Conservation (phyloP, 2,888 invertebrate species). For the Cephus spinipes region DNA sequence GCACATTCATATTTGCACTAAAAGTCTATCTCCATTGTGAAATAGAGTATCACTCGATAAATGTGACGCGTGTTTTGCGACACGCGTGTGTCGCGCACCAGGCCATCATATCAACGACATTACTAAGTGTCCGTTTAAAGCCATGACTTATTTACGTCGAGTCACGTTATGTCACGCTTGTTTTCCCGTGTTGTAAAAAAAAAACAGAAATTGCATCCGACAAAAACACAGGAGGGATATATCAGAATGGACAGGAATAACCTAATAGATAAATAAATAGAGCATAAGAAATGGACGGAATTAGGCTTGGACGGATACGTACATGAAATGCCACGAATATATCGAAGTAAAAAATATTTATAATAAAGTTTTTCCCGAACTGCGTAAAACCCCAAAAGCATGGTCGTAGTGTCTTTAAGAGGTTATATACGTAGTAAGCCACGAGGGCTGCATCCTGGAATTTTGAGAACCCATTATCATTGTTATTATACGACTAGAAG, state of each 20-base stretch:
- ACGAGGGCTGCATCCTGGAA: neutral
- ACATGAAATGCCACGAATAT: neutral
- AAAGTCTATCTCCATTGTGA: no score
- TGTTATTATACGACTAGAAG: neutral
- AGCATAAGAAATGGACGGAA: neutral
- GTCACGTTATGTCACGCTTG: neutral
- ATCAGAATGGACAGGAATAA: neutral
- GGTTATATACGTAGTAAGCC: neutral
- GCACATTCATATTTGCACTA: no score
- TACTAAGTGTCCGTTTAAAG: neutral
- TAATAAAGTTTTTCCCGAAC: neutral
- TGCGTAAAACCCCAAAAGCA: conserved; percentile 19
- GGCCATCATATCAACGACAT: neutral
- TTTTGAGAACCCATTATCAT: neutral
- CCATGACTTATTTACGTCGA: neutral
- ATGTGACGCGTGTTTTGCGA: neutral
- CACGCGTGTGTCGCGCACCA: neutral
- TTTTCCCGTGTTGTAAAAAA: neutral
- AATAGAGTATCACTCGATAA: neutral
- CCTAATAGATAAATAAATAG: neutral
- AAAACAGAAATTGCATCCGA: neutral
- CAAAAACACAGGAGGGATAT: neutral
- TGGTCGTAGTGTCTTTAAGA: conserved; percentile 12
- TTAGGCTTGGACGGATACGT: neutral
- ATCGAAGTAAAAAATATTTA: neutral